phyloP scores from a whole-genome alignment of 2,113 vertebrate genomes.

The Dendropsophus ebraccatus region DNA sequence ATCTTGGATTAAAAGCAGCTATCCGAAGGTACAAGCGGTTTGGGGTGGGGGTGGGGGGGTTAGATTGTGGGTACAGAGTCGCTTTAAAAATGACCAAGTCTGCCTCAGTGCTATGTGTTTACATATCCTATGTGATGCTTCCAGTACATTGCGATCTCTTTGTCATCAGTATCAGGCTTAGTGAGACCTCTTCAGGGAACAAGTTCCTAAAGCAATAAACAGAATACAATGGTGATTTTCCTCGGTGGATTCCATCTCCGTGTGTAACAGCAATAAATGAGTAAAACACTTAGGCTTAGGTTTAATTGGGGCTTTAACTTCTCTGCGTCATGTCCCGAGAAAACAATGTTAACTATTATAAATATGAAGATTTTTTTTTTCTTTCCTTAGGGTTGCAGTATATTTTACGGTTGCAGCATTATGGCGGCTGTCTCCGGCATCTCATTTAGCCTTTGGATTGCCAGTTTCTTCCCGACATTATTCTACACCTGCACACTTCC shows the following conservation, averaged over 20 bases:
- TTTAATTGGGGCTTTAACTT: constrained; percentile 18
- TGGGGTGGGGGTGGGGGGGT: too few species aligned
- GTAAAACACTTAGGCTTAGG: background rate
- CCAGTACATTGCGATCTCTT: background rate
- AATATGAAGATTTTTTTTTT: background rate
- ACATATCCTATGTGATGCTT: background rate
- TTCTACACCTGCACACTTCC: constrained; percentile 43
- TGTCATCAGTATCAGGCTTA: background rate
- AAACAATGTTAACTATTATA: constrained; percentile 8
- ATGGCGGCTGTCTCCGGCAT: constrained; percentile 1
- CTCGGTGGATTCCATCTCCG: background rate
- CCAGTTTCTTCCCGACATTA: constrained; percentile 10
- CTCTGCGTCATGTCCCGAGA: background rate
- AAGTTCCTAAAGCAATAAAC: constrained; percentile 13
- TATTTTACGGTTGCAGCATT: constrained; percentile 12
- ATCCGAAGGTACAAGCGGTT: too few species aligned
- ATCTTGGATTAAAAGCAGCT: too few species aligned
- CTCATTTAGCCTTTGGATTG: constrained; percentile 31
- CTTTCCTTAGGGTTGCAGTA: constrained; percentile 14
- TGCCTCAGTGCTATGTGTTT: background rate
- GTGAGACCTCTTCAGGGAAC: background rate
- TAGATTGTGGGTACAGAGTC: too few species aligned
- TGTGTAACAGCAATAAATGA: background rate
- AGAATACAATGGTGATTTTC: background rate
- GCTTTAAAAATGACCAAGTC: too few species aligned